These are phyloP conservation scores for Ginglymostoma cirratum DNA, from an alignment of 2,113 vertebrate species.

Conservation along the genomic window DNA sequence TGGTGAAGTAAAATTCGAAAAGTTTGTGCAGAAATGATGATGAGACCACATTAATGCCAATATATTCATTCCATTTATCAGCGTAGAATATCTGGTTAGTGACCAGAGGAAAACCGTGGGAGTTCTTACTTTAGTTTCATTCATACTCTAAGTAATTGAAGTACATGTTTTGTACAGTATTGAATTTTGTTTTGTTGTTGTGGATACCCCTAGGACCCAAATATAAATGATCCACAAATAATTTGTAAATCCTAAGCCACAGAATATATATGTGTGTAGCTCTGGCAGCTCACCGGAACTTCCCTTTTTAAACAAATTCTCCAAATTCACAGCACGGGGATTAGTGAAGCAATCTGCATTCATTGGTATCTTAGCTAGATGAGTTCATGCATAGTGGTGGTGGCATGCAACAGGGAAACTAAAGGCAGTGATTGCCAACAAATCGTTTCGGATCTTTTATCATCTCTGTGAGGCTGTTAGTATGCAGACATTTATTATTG, in stretches of 20 bases:
- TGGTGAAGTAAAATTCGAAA: background rate
- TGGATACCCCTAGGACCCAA: background rate
- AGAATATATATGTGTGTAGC: background rate
- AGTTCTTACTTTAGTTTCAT: background rate
- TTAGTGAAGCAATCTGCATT: conserved; percentile 19
- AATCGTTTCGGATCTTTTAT: background rate
- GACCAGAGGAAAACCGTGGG: background rate
- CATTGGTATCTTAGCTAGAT: conserved; percentile 27
- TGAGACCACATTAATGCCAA: background rate
- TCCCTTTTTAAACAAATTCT: background rate
- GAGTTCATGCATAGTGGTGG: background rate
- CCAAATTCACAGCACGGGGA: conserved; percentile 10
- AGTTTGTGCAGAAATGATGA: background rate
- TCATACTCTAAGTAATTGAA: background rate
- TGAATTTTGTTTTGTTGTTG: background rate
- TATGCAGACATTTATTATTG: conserved; percentile 12
- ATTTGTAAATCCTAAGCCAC: background rate
- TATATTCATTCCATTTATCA: background rate
- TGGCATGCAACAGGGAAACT: background rate
- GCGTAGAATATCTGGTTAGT: background rate
- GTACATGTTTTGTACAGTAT: background rate
- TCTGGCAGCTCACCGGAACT: background rate
- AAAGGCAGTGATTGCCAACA: background rate
- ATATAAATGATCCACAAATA: background rate
- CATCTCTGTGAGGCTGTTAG: conserved; percentile 3